Percentiles rank a stretch among this genome's conserved stretches.
phyloP scores from a whole-genome alignment of 2,113 vertebrate species.

The Pygoscelis adeliae region DNA sequence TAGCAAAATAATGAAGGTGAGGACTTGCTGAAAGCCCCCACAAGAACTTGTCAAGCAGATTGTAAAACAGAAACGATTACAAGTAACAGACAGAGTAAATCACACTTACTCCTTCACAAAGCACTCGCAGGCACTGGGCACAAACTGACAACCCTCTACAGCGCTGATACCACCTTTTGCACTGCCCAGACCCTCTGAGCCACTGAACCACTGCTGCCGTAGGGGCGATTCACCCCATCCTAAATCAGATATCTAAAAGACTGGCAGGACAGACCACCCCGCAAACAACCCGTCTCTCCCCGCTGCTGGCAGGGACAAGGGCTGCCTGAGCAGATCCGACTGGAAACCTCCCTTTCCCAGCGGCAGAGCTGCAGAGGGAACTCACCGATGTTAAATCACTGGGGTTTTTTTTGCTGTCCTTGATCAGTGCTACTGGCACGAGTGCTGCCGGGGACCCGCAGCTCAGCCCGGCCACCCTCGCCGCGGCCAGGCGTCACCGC shows the following conservation, averaged over 20 bases:
- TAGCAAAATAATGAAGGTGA: slow-evolving; percentile 24
- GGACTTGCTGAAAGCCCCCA: slow-evolving; percentile 38
- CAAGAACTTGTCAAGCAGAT: background rate
- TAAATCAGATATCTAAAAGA: background rate
- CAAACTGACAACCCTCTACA: background rate
- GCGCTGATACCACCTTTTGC: background rate
- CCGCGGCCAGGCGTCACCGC: background rate
- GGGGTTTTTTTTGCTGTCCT: background rate
- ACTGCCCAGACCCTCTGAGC: background rate
- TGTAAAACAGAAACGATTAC: background rate
- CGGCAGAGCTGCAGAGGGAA: rapidly evolving
- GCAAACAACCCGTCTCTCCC: background rate
- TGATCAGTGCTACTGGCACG: background rate
- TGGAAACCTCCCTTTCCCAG: background rate
- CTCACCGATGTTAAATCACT: background rate
- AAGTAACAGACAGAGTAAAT: background rate
- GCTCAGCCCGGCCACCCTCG: background rate
- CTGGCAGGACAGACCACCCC: background rate
- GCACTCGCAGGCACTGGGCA: background rate
- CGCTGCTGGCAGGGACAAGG: background rate
- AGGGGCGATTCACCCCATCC: background rate
- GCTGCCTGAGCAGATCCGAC: background rate
- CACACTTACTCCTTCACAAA: background rate
- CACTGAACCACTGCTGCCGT: background rate
- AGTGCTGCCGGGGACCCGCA: background rate